phyloP scores from a whole-genome alignment of 2,797 vertebrate genomes.

The Liparis tanakae region DNA sequence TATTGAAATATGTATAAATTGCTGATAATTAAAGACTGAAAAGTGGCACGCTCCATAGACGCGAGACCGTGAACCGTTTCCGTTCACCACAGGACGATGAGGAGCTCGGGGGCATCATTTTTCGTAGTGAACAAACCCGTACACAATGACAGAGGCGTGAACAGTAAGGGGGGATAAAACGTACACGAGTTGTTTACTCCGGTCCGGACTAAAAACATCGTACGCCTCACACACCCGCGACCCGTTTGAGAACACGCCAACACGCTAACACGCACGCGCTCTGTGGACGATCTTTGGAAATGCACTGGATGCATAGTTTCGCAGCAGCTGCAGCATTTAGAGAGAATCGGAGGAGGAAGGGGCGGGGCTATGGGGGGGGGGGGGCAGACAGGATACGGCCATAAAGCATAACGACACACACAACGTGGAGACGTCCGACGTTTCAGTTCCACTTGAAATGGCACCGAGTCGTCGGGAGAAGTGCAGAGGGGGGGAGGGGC shows the following conservation, averaged over 20 bases:
- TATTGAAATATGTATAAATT: background rate
- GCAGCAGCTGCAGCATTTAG: conserved; percentile 79
- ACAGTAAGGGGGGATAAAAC: background rate
- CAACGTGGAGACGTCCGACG: conserved; percentile 60
- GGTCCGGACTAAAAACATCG: conserved; percentile 5
- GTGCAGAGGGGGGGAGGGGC: conserved; percentile 66
- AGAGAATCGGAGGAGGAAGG: conserved; percentile 33
- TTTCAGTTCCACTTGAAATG: conserved; percentile 62
- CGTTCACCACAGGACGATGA: conserved; percentile 12
- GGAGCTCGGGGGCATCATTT: conserved; percentile 29
- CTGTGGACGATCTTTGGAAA: conserved; percentile 84
- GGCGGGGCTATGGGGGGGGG: no score
- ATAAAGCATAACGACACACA: conserved; percentile 69
- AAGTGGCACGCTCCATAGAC: conserved; percentile 27
- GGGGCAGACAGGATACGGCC: conserved; percentile 57
- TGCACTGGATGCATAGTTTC: conserved; percentile 84
- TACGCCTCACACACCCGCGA: conserved; percentile 38
- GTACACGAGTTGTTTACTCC: conserved; percentile 6
- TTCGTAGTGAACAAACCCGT: conserved; percentile 15
- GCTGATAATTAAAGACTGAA: background rate
- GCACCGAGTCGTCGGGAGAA: conserved; percentile 73
- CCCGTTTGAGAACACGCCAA: conserved; percentile 20
- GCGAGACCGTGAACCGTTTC: background rate
- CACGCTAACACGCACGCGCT: conserved; percentile 40
- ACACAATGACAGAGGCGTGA: conserved; percentile 23